Evolutionary conservation across 1,140 invertebrate species (phyloP), one percentile per base, ranked within the genome.

Genomic region (Trachymyrmex septentrionalis): DNA sequence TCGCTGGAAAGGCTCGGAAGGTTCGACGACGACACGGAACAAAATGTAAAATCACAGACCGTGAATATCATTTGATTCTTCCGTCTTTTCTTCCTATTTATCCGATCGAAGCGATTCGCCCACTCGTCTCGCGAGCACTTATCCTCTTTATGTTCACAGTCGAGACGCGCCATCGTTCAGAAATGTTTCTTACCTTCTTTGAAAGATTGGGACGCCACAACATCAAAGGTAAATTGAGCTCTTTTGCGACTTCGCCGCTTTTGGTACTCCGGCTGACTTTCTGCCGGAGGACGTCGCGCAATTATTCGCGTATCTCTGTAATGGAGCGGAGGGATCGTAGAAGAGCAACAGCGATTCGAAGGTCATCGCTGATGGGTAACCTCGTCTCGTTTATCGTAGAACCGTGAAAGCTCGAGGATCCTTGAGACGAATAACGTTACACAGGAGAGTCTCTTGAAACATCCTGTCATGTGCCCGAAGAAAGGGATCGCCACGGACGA

Each of bases 141-240:
- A 87, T 67, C 77, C 67, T 82, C 69, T 92, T 89, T 92, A 63
- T 91, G 73, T 91, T 78, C 66, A 75, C 90, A 89, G 88, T 53
- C 71, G 76, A 72, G 50, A 63, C 81, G 73, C 82, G 44, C 24
- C 53, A 55, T 73, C 59, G 67, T 84, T 87, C 81, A 85, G 85
- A 91, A 92, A 91, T 88, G 84, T 64, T 90, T 86, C 59, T 59
- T 78, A 63, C 80, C 85, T 63, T 63, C 86, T 77, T 85, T 87
- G 92, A 89, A 90, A 86, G 85, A 91, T 89, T 85, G 69, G 30
- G 57, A 87, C 55, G 69, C 61, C 73, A 88, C 81, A 69, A 88
- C 77, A 72, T 87, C 85, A 90, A 92, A 92, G 91, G 91, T 92
- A 92, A 92, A 86, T 91, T 86, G 80, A 86, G 85, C 72, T 84